A percentile compares a stretch with the other conserved stretches of the same genome.
Evolutionary conservation across 2,113 vertebrate genomes (phyloP).

Genomic region (Otus sunia): DNA sequence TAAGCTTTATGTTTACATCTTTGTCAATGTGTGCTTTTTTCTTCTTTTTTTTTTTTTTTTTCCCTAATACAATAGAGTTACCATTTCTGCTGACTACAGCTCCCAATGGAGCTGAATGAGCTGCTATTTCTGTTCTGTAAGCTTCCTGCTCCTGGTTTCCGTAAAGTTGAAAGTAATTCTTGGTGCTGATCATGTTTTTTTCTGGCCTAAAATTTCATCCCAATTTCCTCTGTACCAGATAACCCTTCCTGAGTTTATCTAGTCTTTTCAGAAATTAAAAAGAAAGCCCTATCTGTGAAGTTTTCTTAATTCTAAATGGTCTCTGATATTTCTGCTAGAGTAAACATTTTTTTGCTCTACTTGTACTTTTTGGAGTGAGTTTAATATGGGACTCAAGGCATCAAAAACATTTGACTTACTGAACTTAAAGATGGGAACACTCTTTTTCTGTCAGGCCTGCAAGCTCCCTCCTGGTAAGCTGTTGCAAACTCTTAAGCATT

Average conservation of each 20-base stretch:
- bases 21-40: neutral
- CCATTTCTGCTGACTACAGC: neutral
- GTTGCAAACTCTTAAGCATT: neutral
- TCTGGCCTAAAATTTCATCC: neutral
- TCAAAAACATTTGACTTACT: neutral
- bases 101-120: neutral
- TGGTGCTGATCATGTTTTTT: neutral
- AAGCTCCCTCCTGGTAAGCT: neutral
- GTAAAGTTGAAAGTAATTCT: neutral
- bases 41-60: neutral
- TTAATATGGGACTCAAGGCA: neutral
- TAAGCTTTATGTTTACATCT: neutral
- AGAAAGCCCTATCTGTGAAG: neutral
- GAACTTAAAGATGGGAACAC: neutral
- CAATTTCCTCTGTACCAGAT: neutral
- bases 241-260: neutral
- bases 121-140: constrained; percentile 12
- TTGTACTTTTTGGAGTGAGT: neutral
- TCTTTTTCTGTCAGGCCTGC: neutral
- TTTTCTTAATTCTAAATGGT: neutral
- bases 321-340: constrained; percentile 6
- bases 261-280: neutral
- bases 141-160: neutral
- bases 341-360: neutral
- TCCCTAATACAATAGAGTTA: neutral